Percentiles rank a stretch among this genome's conserved stretches.
These are phyloP conservation scores for Salvator merianae DNA, from an alignment of 2,113 vertebrate genomes.

Conservation along the genomic window DNA sequence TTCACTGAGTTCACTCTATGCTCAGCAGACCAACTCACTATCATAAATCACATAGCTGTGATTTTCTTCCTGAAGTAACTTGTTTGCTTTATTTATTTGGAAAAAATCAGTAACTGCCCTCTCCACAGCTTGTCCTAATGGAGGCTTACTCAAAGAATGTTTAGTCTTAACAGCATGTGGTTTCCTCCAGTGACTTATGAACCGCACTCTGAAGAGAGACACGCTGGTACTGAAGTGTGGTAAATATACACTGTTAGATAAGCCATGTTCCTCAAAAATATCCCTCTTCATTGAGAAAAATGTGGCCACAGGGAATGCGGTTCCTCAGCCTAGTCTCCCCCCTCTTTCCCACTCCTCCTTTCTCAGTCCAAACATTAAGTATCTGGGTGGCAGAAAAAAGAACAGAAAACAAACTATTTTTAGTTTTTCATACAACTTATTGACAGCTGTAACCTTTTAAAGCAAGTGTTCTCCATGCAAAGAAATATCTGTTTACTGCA, in stretches of 20 bases:
- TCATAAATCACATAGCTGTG: constrained; percentile 77
- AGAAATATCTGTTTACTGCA: background rate
- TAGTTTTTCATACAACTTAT: constrained; percentile 42
- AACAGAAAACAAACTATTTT: constrained; percentile 58
- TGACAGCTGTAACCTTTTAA: background rate
- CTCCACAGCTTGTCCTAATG: constrained; percentile 63
- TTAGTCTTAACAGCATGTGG: constrained; percentile 72
- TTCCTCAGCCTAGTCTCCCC: background rate
- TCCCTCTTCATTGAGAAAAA: constrained; percentile 41
- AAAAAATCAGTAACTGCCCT: constrained; percentile 77
- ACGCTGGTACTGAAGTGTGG: constrained; percentile 56
- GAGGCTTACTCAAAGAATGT: constrained; percentile 72
- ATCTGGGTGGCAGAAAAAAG: constrained; percentile 40
- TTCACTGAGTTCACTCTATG: constrained; percentile 62
- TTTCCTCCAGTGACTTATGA: constrained; percentile 71
- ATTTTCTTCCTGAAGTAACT: constrained; percentile 76
- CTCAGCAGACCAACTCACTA: constrained; percentile 57
- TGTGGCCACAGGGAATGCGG: constrained; percentile 45
- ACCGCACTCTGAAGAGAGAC: constrained; percentile 64
- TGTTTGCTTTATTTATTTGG: constrained; percentile 82
- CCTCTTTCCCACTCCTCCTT: background rate
- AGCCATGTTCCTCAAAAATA: constrained; percentile 54
- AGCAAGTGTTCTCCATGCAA: background rate
- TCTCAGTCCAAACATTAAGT: constrained; percentile 44
- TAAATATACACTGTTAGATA: constrained; percentile 70